phyloP scores from a whole-genome alignment of 2,113 vertebrate genomes.

The Cebidichthys violaceus region DNA sequence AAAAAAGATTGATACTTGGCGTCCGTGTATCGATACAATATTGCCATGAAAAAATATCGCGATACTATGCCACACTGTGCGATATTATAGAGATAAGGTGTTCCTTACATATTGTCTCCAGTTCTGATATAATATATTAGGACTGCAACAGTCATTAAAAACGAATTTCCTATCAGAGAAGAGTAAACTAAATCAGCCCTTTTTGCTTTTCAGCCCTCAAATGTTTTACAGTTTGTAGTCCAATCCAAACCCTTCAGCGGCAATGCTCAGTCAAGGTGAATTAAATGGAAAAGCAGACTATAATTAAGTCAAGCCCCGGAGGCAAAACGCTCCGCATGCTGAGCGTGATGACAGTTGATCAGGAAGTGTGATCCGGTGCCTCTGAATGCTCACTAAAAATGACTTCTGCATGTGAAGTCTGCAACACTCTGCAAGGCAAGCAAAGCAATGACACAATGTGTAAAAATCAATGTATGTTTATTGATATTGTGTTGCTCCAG shows the following conservation, averaged over 20 bases:
- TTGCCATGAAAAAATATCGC: neutral
- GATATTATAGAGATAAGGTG: neutral
- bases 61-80: neutral
- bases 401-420: conserved; percentile 23
- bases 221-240: conserved; percentile 1
- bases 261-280: conserved; percentile 48
- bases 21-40: neutral
- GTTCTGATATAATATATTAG: neutral
- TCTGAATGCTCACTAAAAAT: conserved; percentile 30
- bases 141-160: neutral
- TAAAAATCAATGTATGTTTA: conserved; percentile 4
- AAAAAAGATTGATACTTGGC: neutral
- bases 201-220: neutral
- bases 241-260: neutral
- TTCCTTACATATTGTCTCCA: neutral
- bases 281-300: conserved; percentile 51
- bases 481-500: neutral
- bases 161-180: neutral
- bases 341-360: conserved; percentile 59
- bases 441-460: neutral
- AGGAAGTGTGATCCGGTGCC: conserved; percentile 40
- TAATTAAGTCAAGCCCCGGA: conserved; percentile 53
- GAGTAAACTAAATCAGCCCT: neutral
- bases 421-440: neutral
- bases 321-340: conserved; percentile 46